Percentiles rank a stretch among this genome's conserved stretches.
phyloP scores from a whole-genome alignment of 2,113 vertebrate species.

The Ploceus nigricollis region DNA sequence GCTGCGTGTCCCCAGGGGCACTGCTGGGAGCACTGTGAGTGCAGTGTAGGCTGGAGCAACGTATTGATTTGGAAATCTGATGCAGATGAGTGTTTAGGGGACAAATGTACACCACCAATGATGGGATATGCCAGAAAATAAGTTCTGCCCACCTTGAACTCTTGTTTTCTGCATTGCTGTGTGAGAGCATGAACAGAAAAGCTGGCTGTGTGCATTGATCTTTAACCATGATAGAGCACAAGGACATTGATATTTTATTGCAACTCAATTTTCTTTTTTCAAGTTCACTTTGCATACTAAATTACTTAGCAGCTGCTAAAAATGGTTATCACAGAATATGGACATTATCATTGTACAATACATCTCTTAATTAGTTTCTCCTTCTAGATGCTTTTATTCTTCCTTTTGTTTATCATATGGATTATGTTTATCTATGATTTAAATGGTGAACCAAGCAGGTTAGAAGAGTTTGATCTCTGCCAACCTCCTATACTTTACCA shows the following conservation, averaged over 20 bases:
- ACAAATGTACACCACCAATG: fast-evolving
- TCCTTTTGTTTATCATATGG: neutral
- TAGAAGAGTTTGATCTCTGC: neutral
- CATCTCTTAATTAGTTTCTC: neutral
- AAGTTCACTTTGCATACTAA: neutral
- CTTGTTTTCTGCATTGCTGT: neutral
- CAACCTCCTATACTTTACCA: neutral
- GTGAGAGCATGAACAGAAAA: fast-evolving
- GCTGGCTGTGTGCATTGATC: fast-evolving
- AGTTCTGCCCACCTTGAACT: neutral
- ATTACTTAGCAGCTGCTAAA: neutral
- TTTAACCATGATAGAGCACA: neutral
- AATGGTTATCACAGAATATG: neutral
- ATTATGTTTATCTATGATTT: neutral
- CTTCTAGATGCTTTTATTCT: neutral
- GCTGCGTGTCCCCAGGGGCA: neutral
- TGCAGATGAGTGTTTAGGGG: neutral
- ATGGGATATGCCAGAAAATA: fast-evolving
- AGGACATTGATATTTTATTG: neutral
- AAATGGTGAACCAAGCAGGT: neutral
- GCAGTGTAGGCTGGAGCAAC: fast-evolving
- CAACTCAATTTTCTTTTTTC: neutral
- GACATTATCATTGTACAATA: neutral
- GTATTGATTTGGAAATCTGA: neutral
- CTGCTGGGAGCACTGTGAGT: neutral